phyloP scores from a whole-genome alignment of 2,888 invertebrate genomes.

The Galeopsomyia nigrocyanea region DNA sequence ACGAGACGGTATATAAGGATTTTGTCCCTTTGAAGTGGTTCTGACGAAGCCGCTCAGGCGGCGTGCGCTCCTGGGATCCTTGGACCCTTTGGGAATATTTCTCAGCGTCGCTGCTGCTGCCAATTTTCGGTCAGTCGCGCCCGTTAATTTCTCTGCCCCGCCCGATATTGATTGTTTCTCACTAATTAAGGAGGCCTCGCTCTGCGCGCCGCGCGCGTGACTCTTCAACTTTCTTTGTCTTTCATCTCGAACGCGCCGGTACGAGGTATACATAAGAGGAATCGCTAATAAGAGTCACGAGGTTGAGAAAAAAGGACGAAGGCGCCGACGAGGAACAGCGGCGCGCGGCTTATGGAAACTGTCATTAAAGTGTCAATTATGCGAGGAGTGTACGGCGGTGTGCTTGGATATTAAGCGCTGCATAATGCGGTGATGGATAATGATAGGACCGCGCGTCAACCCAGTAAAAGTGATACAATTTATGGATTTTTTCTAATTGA shows the following conservation, averaged over 20 bases:
- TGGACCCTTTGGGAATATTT: too few relatives aligned
- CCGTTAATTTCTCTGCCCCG: slow-evolving; percentile 33
- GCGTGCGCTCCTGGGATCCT: too few relatives aligned
- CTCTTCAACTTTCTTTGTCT: slow-evolving; percentile 31
- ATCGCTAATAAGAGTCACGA: slow-evolving; percentile 45
- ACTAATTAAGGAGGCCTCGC: slow-evolving; percentile 39
- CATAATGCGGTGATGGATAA: slow-evolving; percentile 49
- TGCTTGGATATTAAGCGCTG: too few relatives aligned
- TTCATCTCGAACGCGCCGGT: not conserved
- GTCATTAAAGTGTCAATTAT: slow-evolving; percentile 63
- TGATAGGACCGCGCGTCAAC: slow-evolving; percentile 47
- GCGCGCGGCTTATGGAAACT: slow-evolving; percentile 47
- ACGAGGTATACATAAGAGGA: not conserved
- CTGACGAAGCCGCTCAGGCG: too few relatives aligned
- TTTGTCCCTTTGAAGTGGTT: too few relatives aligned
- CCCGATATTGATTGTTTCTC: slow-evolving; percentile 42
- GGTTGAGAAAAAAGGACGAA: not conserved
- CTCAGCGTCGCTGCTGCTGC: slow-evolving; percentile 2
- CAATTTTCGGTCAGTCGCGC: slow-evolving; percentile 30
- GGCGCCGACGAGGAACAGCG: not conserved
- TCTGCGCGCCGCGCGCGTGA: slow-evolving; percentile 14
- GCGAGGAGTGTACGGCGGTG: slow-evolving; percentile 15
- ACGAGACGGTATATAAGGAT: too few relatives aligned
- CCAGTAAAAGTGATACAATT: slow-evolving; percentile 8
- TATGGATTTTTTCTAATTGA: not conserved